These are phyloP conservation scores for Marmota flaviventris DNA, from an alignment of 2,113 vertebrate species.

Conservation along the genomic window DNA sequence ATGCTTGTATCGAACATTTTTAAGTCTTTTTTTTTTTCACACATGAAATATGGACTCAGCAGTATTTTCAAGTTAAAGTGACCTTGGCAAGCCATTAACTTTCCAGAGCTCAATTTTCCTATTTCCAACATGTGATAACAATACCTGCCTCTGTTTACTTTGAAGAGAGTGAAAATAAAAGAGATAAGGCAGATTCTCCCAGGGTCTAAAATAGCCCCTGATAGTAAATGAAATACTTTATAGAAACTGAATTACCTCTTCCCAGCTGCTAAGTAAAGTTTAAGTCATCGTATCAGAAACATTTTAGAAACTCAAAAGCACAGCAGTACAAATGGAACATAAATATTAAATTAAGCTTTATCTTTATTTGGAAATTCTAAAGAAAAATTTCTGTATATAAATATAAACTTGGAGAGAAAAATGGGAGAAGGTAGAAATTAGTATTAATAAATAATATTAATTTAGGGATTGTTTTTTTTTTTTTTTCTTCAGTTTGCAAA, in stretches of 20 bases:
- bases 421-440: neutral
- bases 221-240: slow-evolving; percentile 64
- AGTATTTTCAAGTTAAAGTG: slow-evolving; percentile 68
- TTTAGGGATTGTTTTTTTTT: neutral
- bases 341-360: neutral
- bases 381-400: neutral
- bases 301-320: slow-evolving; percentile 19
- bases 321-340: neutral
- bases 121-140: slow-evolving; percentile 72
- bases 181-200: slow-evolving; percentile 66
- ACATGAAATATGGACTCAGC: slow-evolving; percentile 58
- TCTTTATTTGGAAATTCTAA: neutral
- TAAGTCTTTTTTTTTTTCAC: slow-evolving; percentile 18
- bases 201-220: slow-evolving; percentile 59
- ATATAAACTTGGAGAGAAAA: neutral
- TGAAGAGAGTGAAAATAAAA: slow-evolving; percentile 69
- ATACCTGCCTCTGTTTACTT: slow-evolving; percentile 70
- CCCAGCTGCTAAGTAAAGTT: neutral
- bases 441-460: neutral
- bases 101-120: slow-evolving; percentile 63
- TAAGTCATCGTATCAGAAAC: neutral
- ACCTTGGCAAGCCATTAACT: slow-evolving; percentile 73
- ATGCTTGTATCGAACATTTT: slow-evolving; percentile 18
- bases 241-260: slow-evolving; percentile 60
- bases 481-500: neutral